Base-by-base conservation (phyloP, 1,140 invertebrate species). In the Laupala kohalensis region DNA sequence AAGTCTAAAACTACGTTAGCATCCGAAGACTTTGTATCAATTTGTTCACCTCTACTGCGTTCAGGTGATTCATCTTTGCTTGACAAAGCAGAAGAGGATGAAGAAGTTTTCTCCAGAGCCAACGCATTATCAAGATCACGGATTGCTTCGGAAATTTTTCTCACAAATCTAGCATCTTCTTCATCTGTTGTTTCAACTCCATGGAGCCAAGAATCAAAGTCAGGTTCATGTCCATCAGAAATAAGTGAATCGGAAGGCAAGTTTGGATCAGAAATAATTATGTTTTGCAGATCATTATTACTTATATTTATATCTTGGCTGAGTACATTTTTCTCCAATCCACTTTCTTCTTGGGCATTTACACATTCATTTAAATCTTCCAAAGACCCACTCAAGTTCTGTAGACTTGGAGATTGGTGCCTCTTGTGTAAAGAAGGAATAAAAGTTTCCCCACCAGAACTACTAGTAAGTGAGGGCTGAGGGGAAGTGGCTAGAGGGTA, bases 41-140 rank as follows among this genome's bases (percentile, higher is more conserved):
- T 27, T 13, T 63, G 72, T 71, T 75, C 75, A 69, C 75, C 76
- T 3, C 85, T 83, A 75, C 84, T 85, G 15, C 83, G 81, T 73
- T 85, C 83, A 69, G 84, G 81, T 5, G 70, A 71, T n/a, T 1
- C 64, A 64, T 5, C 64, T 62, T 72, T 72, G 25, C 71, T 72
- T 9, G 71, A 72, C 6, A 66, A 26, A 25, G 67, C 65, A 5
- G 65, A 72, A 74, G 84, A 83, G 0, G 84, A 85, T 70, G 85
- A 86, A 5, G 85, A 86, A 5, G 84, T 85, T 74, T 86, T 86
- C 74, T 87, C 86, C 6, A 84, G 82, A 66, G 86, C 86, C 24
- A 88, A 77, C 74, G 86, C 86, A 75, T 86, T 86, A 79, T 88
- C 87, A 66, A 88, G 80, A 79, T 86, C 85, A 77, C 84, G 84